A percentile compares a stretch with the other conserved stretches of the same genome.
Conservation (phyloP, 35 echinoderm and acorn worm species). For the Apostichopus californicus region DNA sequence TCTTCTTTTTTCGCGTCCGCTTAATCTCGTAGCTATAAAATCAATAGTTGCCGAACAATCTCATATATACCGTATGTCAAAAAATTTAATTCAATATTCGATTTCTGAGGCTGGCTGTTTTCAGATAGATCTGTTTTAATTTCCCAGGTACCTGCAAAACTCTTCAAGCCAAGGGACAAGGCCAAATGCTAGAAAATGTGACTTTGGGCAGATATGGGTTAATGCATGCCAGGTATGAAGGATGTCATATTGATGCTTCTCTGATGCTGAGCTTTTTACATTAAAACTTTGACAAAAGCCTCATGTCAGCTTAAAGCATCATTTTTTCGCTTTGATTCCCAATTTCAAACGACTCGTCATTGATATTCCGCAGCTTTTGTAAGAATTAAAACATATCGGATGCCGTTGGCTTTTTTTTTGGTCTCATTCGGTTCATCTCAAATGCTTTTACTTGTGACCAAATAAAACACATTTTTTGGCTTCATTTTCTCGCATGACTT, state of each 20-base stretch:
- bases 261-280: not conserved
- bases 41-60: slow-evolving; percentile 36
- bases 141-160: not conserved
- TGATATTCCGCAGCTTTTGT: no score
- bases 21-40: slow-evolving; percentile 40
- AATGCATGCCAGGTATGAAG: not conserved
- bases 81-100: slow-evolving; percentile 46
- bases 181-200: not conserved
- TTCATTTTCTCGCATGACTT: no score
- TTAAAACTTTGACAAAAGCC: not conserved
- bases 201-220: not conserved
- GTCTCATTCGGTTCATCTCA: not conserved
- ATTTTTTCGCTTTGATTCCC: no score
- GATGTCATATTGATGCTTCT: not conserved
- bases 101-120: slow-evolving; percentile 4
- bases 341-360: no score
- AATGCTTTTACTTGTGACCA: not conserved
- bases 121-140: not conserved
- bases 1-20: not conserved
- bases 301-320: not conserved
- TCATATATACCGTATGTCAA: slow-evolving; percentile 27
- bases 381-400: no score
- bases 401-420: no score
- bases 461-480: no score
- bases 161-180: not conserved